Conservation (phyloP, 2,113 vertebrate species). For the Leucopsar rothschildi region DNA sequence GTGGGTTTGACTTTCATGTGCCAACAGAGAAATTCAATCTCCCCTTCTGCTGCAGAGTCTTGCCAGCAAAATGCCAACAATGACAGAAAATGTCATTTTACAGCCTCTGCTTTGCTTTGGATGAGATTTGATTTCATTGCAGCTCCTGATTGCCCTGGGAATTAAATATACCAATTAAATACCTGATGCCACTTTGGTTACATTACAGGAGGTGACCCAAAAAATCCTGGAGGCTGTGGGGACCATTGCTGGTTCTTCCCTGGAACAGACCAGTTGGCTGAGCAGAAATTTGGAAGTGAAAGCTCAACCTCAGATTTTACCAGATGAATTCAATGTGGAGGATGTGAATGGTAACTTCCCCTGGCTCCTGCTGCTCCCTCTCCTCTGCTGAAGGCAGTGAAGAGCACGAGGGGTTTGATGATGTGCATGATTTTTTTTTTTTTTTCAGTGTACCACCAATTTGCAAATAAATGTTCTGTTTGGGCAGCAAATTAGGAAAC, state of each 20-base stretch:
- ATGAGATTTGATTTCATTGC: not conserved
- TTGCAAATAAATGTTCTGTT: not conserved
- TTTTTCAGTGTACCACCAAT: not conserved
- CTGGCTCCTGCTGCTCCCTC: not conserved
- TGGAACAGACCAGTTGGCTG: slow-evolving; percentile 98
- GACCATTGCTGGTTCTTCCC: slow-evolving; percentile 89
- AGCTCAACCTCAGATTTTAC: slow-evolving; percentile 88
- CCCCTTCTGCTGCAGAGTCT: not conserved
- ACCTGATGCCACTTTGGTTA: not conserved
- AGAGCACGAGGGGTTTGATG: not conserved
- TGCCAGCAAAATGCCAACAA: not conserved
- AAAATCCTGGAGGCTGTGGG: slow-evolving; percentile 91
- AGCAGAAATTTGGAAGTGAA: slow-evolving; percentile 96
- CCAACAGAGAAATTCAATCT: not conserved
- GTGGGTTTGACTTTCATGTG: not conserved
- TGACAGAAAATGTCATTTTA: not conserved
- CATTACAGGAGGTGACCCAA: slow-evolving; percentile 89
- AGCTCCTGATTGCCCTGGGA: not conserved
- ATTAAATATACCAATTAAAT: not conserved
- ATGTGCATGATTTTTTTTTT: not conserved
- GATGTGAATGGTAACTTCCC: slow-evolving; percentile 73
- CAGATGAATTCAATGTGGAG: slow-evolving; percentile 81
- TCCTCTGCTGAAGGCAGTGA: not conserved
- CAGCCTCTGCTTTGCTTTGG: not conserved
- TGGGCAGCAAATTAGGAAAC: not conserved